Evolutionary conservation across 2,113 vertebrate species (phyloP), one percentile per base, ranked within the genome.

Genomic region (Dermatemys mawii): DNA sequence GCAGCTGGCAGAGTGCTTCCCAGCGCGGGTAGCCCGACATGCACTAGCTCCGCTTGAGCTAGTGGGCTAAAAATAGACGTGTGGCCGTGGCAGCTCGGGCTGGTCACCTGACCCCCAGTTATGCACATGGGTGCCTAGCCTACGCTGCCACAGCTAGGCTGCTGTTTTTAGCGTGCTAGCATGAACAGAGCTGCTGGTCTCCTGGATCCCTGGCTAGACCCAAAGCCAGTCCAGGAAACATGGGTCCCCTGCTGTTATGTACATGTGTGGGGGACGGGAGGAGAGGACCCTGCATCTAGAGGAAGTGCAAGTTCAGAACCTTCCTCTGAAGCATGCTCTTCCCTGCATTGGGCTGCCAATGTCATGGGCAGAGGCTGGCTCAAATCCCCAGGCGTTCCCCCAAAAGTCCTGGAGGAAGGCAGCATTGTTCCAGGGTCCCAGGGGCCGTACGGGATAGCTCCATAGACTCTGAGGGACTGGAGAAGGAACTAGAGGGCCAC

Each of bases 111-210:
- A 55, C 10, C 26, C 11, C 26, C 26, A 3, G 54, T 26, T 55
- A 55, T 2, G 8, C 54, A 55, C 4, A 11, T 27, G 54, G 26
- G 53, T 26, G 24, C 24, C 9, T 54, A 3, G 53, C 53, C 53
- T 26, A 10, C 5, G 54, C 26, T 5, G 26, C 54, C 2, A 10
- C 1, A 16, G 14, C 7, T 6, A 19, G 12, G 57, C 5, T 12
- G 27, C 27, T 60, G 32, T 60, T 32, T 60, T 60, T 14, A 32
- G 57, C 2, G 12, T 3, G 1, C 57, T 32, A 6, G 57, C 57
- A 3, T 14, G 11, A 14, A 32, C 57, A 32, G 57, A 60, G 57
- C 57, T 60, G 60, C 60, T 63, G 60, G 32, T 35, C 57, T 63
- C 32, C 32, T n/a, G 32, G n/a, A n/a, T n/a, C 60, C 60, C 32